Evolutionary conservation across 2,888 invertebrate genomes (phyloP).

Genomic region (Cistogaster globosa): DNA sequence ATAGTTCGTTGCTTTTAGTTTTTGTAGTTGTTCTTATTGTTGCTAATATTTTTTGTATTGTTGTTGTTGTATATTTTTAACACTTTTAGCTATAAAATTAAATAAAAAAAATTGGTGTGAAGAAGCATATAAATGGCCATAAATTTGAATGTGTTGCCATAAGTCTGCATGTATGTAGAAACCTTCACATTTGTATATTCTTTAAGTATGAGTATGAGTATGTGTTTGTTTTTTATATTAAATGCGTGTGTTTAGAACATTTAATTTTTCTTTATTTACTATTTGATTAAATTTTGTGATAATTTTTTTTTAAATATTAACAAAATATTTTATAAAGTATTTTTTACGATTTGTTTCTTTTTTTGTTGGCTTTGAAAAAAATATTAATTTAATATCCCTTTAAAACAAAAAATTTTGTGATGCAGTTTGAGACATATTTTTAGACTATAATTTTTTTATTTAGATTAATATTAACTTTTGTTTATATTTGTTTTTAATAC

Average conservation of each 20-base stretch:
- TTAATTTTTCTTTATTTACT: constrained; percentile 26
- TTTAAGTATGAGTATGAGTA: background rate
- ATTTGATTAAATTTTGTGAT: constrained; percentile 51
- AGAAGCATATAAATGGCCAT: constrained; percentile 33
- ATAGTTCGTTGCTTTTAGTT: constrained; percentile 38
- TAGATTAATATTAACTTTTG: background rate
- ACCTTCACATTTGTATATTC: no score
- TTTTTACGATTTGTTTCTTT: background rate
- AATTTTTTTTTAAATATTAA: constrained; percentile 35
- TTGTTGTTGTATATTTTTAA: constrained; percentile 48
- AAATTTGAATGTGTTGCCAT: constrained; percentile 52
- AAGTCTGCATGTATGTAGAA: background rate
- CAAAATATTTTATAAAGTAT: constrained; percentile 32
- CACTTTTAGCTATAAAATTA: constrained; percentile 50
- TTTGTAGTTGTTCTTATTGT: constrained; percentile 45
- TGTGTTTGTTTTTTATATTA: background rate
- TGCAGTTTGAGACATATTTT: background rate
- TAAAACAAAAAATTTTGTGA: background rate
- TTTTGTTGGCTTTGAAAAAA: background rate
- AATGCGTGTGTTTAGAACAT: background rate
- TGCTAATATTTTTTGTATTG: constrained; percentile 2
- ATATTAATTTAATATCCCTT: background rate
- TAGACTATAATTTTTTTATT: background rate
- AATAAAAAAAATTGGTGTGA: constrained; percentile 9
- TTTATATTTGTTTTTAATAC: background rate